phyloP scores from a whole-genome alignment of 2,888 invertebrate species.

The Eristalis pertinax region DNA sequence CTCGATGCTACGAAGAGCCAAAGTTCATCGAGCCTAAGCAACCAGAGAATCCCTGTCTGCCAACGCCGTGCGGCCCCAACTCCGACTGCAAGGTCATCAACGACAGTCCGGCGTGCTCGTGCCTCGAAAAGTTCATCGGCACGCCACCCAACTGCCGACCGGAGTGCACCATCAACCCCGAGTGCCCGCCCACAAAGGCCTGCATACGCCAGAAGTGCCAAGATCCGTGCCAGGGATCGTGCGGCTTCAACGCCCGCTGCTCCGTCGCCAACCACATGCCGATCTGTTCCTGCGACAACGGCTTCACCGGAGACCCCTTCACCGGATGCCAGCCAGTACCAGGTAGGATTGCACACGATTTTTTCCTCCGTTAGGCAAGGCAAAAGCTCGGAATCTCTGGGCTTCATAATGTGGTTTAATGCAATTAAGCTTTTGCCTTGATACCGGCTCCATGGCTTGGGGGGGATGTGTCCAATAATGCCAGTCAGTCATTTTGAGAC shows the following conservation, averaged over 20 bases:
- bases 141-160: slow-evolving; percentile 86
- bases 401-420: slow-evolving; percentile 48
- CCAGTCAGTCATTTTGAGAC: not conserved
- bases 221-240: slow-evolving; percentile 86
- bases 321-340: slow-evolving; percentile 84
- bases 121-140: slow-evolving; percentile 84
- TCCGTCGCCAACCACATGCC: slow-evolving; percentile 87
- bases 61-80: slow-evolving; percentile 86
- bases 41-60: slow-evolving; percentile 84
- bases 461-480: not conserved
- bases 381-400: slow-evolving; percentile 72
- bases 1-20: slow-evolving; percentile 83
- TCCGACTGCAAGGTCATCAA: slow-evolving; percentile 84
- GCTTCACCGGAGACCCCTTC: slow-evolving; percentile 90
- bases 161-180: slow-evolving; percentile 86
- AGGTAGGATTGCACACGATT: slow-evolving; percentile 77
- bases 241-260: slow-evolving; percentile 84
- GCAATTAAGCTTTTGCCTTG: slow-evolving; percentile 62
- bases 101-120: slow-evolving; percentile 84
- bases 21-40: slow-evolving; percentile 76
- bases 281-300: slow-evolving; percentile 90
- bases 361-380: slow-evolving; percentile 74
- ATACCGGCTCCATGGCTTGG: slow-evolving; percentile 54
- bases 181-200: slow-evolving; percentile 85
- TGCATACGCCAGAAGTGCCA: slow-evolving; percentile 85